Evolutionary conservation across 2,888 invertebrate genomes (phyloP).

Genomic region (Acanthopleura granulata): DNA sequence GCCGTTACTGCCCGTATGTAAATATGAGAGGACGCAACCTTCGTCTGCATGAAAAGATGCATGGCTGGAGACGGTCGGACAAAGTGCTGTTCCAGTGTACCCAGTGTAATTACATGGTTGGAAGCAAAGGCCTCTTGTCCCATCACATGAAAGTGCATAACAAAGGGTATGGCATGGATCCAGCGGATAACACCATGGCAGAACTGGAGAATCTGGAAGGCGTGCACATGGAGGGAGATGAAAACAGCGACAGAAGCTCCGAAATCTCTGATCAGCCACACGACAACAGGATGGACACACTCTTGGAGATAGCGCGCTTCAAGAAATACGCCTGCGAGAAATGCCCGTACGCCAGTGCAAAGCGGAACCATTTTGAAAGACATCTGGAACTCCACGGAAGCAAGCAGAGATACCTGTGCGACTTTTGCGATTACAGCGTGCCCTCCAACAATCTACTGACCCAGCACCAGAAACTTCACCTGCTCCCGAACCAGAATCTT

Average conservation of each 20-base stretch:
- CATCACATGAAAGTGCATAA: constrained; percentile 78
- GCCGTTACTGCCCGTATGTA: constrained; percentile 86
- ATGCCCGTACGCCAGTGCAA: constrained; percentile 90
- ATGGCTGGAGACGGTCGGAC: constrained; percentile 70
- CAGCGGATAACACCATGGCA: constrained; percentile 34
- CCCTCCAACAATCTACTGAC: constrained; percentile 87
- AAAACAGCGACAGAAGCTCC: constrained; percentile 37
- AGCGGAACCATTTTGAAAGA: constrained; percentile 85
- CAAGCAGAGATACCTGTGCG: constrained; percentile 85
- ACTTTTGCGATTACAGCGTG: constrained; percentile 88
- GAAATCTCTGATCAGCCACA: constrained; percentile 39
- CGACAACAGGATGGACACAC: constrained; percentile 74
- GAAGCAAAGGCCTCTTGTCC: constrained; percentile 79
- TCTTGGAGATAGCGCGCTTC: constrained; percentile 79
- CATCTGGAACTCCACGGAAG: constrained; percentile 87
- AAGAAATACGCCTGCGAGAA: constrained; percentile 74
- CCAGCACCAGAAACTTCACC: constrained; percentile 85
- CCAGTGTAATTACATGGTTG: constrained; percentile 85
- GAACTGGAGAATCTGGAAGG: constrained; percentile 57
- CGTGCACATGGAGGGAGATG: constrained; percentile 37
- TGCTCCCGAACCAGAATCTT: constrained; percentile 65
- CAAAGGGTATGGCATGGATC: constrained; percentile 42
- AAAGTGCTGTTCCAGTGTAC: constrained; percentile 75
- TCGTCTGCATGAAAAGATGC: constrained; percentile 87
- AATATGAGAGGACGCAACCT: constrained; percentile 85